phyloP scores from a whole-genome alignment of 1,140 invertebrate species.

The Apocrypta bakeri region DNA sequence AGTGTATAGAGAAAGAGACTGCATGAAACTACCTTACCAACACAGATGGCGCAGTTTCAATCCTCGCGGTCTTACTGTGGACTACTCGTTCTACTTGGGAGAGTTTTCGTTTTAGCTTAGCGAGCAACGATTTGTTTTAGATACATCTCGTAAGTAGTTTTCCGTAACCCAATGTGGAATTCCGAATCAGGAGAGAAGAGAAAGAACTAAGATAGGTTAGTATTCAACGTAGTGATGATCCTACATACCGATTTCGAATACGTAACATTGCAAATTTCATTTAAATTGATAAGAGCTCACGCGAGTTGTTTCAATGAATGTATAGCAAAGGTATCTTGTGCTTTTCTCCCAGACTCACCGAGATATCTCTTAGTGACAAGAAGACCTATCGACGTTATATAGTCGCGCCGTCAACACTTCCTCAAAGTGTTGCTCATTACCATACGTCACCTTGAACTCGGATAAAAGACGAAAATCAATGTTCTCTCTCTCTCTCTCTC shows the following conservation, averaged over 20 bases:
- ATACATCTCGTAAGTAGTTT: too few species aligned
- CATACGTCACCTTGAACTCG: slow-evolving; percentile 34
- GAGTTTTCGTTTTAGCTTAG: too few species aligned
- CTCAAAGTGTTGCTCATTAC: neutral
- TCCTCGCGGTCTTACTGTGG: neutral
- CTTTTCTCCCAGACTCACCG: too few species aligned
- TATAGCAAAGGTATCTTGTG: too few species aligned
- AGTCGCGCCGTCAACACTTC: slow-evolving; percentile 8
- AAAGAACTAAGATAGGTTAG: neutral
- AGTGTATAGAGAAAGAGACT: too few species aligned
- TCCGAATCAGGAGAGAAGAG: neutral
- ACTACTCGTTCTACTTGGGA: neutral
- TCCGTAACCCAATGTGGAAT: too few species aligned
- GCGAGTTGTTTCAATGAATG: neutral
- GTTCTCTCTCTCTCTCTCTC: neutral
- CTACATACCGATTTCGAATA: neutral
- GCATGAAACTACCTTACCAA: neutral
- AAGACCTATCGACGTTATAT: neutral
- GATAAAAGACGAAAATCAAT: neutral
- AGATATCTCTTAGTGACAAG: neutral
- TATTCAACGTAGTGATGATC: neutral
- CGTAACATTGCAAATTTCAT: neutral
- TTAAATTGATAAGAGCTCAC: neutral
- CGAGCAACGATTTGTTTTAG: too few species aligned
- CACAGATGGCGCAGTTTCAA: neutral